Conservation (phyloP, 2,888 invertebrate genomes). For the Megalurothrips usitatus region DNA sequence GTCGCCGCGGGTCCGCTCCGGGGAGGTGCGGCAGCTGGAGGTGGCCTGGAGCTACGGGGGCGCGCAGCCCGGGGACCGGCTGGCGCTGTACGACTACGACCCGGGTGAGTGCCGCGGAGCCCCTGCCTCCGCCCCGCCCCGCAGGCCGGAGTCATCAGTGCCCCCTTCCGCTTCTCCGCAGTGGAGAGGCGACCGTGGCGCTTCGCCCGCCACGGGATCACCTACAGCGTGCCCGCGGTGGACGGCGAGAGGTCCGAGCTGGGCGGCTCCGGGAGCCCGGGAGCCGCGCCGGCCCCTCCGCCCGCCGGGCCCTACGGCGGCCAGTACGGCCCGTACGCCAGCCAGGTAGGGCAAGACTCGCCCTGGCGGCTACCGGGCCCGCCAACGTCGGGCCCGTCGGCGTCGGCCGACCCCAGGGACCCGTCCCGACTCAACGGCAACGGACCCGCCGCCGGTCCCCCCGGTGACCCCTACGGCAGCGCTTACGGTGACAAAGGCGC, state of each 20-base stretch:
- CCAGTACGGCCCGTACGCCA: too few species aligned
- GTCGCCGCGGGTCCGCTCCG: background rate
- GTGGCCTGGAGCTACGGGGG: conserved; percentile 1
- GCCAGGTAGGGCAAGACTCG: too few species aligned
- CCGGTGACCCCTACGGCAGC: too few species aligned
- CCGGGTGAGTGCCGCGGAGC: background rate
- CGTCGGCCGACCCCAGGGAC: too few species aligned
- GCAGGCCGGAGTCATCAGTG: background rate
- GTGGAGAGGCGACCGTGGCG: background rate
- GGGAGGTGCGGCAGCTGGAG: background rate
- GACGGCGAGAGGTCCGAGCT: background rate
- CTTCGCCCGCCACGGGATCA: background rate
- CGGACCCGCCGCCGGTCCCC: too few species aligned
- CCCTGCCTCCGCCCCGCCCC: too few species aligned
- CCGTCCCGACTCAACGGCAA: too few species aligned
- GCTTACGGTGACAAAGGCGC: background rate
- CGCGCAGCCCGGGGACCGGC: background rate
- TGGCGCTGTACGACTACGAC: conserved; percentile 23
- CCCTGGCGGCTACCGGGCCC: too few species aligned
- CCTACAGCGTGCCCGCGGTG: background rate
- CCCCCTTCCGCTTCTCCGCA: background rate
- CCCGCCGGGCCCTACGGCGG: too few species aligned
- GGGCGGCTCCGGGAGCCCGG: too few species aligned
- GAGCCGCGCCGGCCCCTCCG: too few species aligned
- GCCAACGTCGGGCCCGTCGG: too few species aligned